These are phyloP conservation scores for Echinops telfairi DNA, from an alignment of 2,113 vertebrate genomes.

Conservation along the genomic window DNA sequence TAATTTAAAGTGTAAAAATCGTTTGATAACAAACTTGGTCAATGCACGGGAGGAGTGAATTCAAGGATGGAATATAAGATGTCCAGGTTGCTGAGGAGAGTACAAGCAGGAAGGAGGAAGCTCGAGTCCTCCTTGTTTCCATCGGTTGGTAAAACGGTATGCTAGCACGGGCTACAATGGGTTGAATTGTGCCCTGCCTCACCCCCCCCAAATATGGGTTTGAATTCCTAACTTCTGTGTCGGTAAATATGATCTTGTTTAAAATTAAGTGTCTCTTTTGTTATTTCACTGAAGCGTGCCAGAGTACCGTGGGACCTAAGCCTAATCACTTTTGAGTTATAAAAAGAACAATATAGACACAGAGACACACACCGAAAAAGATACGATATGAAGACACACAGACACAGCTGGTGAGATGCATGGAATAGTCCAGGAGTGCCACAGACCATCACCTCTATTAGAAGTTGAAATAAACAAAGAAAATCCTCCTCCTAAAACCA, in stretches of 20 bases:
- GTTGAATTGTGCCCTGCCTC: background rate
- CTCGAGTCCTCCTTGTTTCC: accelerated
- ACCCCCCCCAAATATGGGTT: background rate
- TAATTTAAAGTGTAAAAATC: background rate
- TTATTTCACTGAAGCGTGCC: background rate
- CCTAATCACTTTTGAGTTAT: background rate
- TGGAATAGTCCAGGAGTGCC: background rate
- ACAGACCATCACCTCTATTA: background rate
- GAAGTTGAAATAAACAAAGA: background rate
- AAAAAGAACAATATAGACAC: background rate
- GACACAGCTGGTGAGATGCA: background rate
- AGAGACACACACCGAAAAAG: background rate
- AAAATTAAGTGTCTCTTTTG: background rate
- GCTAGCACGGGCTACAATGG: background rate
- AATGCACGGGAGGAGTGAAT: background rate
- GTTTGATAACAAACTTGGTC: background rate
- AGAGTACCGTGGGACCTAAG: background rate
- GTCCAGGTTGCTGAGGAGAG: background rate
- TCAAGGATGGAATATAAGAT: too few relatives aligned
- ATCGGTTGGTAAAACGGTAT: background rate
- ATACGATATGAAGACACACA: background rate
- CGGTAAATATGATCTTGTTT: background rate
- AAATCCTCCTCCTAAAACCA: background rate
- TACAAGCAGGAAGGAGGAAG: background rate
- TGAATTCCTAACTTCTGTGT: background rate